These are phyloP conservation scores for Galeopterus variegatus DNA, from an alignment of 2,113 vertebrate genomes.

Conservation along the genomic window DNA sequence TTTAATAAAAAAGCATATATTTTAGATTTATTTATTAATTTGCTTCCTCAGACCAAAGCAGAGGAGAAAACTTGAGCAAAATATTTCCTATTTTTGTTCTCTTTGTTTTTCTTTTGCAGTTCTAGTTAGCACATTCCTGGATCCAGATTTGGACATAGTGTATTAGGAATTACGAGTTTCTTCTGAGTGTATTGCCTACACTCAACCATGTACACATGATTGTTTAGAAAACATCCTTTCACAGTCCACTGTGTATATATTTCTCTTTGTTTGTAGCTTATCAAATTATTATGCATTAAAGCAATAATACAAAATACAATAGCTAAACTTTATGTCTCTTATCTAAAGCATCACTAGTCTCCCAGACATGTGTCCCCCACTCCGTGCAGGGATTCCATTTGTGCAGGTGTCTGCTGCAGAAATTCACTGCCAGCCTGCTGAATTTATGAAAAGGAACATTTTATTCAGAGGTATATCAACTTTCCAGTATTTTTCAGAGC, in stretches of 20 bases:
- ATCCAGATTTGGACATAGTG: not conserved
- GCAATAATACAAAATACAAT: not conserved
- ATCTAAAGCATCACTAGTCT: not conserved
- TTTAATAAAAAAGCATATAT: not conserved
- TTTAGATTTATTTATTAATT: not conserved
- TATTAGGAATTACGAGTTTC: not conserved
- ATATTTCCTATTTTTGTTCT: not conserved
- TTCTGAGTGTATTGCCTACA: not conserved
- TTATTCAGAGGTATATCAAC: not conserved
- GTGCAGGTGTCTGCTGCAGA: not conserved
- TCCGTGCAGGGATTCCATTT: not conserved
- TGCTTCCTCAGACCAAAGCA: not conserved
- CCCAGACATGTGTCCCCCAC: not conserved
- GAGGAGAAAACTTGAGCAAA: not conserved
- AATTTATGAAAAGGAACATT: slow-evolving; percentile 21
- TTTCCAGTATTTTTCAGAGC: not conserved
- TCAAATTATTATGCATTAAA: not conserved
- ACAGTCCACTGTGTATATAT: not conserved
- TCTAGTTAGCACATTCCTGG: not conserved
- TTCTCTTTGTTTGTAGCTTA: not conserved
- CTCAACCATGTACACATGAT: not conserved
- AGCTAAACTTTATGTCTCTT: not conserved
- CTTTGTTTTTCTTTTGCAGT: not conserved
- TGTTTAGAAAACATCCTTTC: slow-evolving; percentile 21
- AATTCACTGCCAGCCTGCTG: not conserved